These are phyloP conservation scores for Propithecus coquereli DNA, from an alignment of 2,113 vertebrate species.

Conservation along the genomic window DNA sequence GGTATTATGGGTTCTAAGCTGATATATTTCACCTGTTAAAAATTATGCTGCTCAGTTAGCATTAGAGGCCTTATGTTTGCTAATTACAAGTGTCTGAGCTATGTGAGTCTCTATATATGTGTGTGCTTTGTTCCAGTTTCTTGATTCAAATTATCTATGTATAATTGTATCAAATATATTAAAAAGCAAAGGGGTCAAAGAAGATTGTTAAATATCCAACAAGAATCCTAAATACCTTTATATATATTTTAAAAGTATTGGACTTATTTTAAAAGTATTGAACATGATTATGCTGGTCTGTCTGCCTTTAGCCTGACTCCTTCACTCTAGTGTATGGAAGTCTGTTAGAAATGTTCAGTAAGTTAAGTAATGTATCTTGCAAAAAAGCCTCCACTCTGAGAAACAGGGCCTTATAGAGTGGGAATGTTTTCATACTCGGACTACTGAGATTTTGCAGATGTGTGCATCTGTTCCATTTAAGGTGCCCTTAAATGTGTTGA, in stretches of 20 bases:
- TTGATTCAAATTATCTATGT: conserved; percentile 52
- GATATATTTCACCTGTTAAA: conserved; percentile 61
- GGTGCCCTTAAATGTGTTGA: conserved; percentile 71
- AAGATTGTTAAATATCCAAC: conserved; percentile 28
- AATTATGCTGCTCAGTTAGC: conserved; percentile 79
- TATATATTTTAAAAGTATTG: conserved; percentile 34
- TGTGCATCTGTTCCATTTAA: conserved; percentile 60
- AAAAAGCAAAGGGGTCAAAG: conserved; percentile 62
- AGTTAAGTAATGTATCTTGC: conserved; percentile 49
- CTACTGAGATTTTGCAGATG: conserved; percentile 54
- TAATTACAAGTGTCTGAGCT: conserved; percentile 41
- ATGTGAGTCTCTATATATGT: conserved; percentile 36
- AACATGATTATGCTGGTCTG: background rate
- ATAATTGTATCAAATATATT: conserved; percentile 57
- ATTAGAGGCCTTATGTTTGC: conserved; percentile 79
- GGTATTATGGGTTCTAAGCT: conserved; percentile 56
- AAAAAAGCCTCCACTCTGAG: conserved; percentile 60
- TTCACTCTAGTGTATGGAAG: background rate
- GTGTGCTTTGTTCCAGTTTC: background rate
- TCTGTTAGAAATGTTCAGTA: conserved; percentile 42
- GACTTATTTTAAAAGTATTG: conserved; percentile 27
- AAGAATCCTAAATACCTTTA: conserved; percentile 58
- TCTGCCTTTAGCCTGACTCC: background rate
- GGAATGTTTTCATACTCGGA: conserved; percentile 49
- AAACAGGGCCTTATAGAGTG: conserved; percentile 66